Base-by-base conservation (phyloP, 2,113 vertebrate genomes). In the Cryptomyrus ogoouensis region DNA sequence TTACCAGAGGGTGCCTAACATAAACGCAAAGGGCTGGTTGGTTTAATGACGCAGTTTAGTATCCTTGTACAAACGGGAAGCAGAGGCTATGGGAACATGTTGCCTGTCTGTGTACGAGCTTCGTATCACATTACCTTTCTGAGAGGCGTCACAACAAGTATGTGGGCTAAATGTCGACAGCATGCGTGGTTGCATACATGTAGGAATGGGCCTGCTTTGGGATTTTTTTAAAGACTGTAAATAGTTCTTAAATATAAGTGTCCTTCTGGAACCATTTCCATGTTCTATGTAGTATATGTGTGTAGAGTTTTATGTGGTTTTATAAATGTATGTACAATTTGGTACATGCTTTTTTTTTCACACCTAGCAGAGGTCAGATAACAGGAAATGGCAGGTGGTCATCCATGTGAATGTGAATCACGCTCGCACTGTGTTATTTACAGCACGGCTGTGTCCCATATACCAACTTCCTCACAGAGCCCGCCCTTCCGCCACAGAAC, bases 351-450 rank as follows among this genome's bases (percentile, higher is more conserved):
- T 80, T 80, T 53, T 53, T 56, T 80, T 31, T 49, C 21, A 27
- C 39, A 84, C 42, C 42, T 52, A 27, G 21, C n/a, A 47, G 50
- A 58, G 77, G 44, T 46, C 89, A 74, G 62, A 87, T 70, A 90
- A 91, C 90, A 92, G 90, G 92, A 91, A 87, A 84, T 35, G 90
- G 90, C 94, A 94, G 93, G 88, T 94, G 93, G 44, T 92, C 91
- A 39, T 89, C 92, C 91, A 91, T 70, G 92, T 92, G 92, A 93
- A 90, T 89, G 58, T 91, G 90, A 92, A 91, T 93, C 88, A 90
- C 39, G 3, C 88, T 47, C 12, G 80, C 35, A 39, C 85, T 62
- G 88, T 31, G 44, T 88, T 91, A 52, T 88, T 46, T 56, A 47
- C 58, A 15, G 66, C 56, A 77, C 89, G 84, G 49, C 83, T 42